Evolutionary conservation across 2,113 vertebrate species (phyloP).

Genomic region (Colaptes auratus): DNA sequence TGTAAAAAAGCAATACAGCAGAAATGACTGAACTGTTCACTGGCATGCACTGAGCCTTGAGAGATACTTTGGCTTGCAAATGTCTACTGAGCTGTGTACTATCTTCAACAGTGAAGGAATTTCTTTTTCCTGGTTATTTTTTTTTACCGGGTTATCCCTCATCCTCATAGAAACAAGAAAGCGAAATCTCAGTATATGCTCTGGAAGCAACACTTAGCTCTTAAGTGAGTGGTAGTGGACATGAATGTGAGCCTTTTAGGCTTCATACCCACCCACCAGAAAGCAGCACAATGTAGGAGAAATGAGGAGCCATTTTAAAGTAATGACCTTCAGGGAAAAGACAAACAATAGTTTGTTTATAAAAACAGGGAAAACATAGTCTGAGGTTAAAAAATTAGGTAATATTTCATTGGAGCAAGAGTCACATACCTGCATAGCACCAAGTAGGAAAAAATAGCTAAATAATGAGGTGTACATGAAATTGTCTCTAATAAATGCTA

Average conservation of each 20-base stretch:
- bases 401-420: not conserved
- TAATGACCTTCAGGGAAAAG: not conserved
- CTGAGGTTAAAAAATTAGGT: not conserved
- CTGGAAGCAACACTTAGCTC: not conserved
- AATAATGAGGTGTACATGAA: not conserved
- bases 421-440: not conserved
- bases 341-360: not conserved
- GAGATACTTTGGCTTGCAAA: not conserved
- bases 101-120: not conserved
- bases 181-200: not conserved
- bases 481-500: constrained; percentile 36
- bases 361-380: not conserved
- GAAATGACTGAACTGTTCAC: constrained; percentile 11
- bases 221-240: not conserved
- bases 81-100: not conserved
- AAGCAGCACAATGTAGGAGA: not conserved
- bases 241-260: not conserved
- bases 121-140: not conserved
- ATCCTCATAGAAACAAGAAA: not conserved
- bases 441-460: not conserved
- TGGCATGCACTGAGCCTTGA: not conserved
- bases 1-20: not conserved
- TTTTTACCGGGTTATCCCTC: not conserved
- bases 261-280: not conserved
- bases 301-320: not conserved